Evolutionary conservation across 53 echinoderm and acorn worm genomes (phyloP), one percentile per base, ranked within the genome.

Genomic region (Crossaster papposus): DNA sequence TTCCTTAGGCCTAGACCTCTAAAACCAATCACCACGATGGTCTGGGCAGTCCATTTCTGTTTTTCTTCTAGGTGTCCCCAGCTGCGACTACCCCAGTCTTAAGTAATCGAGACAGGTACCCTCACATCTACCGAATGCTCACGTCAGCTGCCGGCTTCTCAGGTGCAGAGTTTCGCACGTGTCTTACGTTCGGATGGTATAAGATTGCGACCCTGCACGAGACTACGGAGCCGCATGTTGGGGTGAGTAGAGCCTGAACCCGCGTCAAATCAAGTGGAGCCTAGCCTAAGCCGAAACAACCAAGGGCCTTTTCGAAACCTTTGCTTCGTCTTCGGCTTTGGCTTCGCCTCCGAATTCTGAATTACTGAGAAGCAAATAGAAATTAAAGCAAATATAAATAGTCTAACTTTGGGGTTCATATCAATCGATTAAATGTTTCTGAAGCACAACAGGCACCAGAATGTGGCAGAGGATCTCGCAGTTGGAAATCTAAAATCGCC

Each of bases 161-260:
- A 34, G 37, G 63, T 30, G 91, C 85, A 20, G 35, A 91, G 75
- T 18, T 90, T 52, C 64, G 86, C 30, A 90, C 91, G 26, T 83
- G 86, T 15, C 65, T 80, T 12, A 70, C 38, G 8, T 93, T 93
- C 78, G 91, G 93, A 15, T 93, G 93, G 93, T 68, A 20, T 10
- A 88, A 82, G 72, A 81, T 93, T 2, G 91, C 82, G 4, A 90
- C 93, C 4, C 26, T 93, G 5, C 84, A 89, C 64, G 90, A 93
- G 68, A 51, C 93, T 4, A 33, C 15, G 34, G 93, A 93, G 35
- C 93, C 93, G 32, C 93, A 93, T 52, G 75, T 85, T 2, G 93
- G 93, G 81, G 93, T 93, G 65, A 86, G 90, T 20, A 15, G 44
- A 44, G 9, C 44, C 44, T n/a, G n/a, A 44, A 36, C 20, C 17